A percentile compares a stretch with the other conserved stretches of the same genome.
phyloP scores from a whole-genome alignment of 2,113 vertebrate genomes.

The Callorhinus ursinus region DNA sequence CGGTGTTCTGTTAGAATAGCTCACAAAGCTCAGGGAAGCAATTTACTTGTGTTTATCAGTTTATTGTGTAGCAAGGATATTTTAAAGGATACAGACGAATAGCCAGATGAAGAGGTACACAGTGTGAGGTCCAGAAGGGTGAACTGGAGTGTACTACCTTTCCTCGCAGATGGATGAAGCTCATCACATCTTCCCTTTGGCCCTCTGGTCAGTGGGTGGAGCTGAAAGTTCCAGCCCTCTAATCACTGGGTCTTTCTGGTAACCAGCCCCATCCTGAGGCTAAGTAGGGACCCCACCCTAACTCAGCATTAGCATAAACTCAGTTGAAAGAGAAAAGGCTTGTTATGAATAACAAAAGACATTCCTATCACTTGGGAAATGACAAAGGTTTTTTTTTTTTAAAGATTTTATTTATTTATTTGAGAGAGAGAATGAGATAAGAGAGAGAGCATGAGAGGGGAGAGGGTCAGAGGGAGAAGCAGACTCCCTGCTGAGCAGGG shows the following conservation, averaged over 20 bases:
- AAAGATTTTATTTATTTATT: too few relatives aligned
- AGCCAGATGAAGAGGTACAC: background rate
- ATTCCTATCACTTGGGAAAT: background rate
- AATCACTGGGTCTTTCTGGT: background rate
- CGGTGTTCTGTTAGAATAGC: background rate
- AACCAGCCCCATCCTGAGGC: background rate
- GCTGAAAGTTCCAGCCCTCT: background rate
- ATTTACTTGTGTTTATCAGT: background rate
- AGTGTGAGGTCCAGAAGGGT: background rate
- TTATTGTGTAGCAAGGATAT: background rate
- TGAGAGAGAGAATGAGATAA: too few relatives aligned
- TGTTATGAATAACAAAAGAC: background rate
- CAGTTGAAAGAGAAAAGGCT: background rate
- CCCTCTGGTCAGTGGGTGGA: background rate
- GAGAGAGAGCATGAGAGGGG: too few relatives aligned
- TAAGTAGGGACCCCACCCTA: background rate
- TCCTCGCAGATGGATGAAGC: background rate
- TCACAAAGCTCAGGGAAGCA: background rate
- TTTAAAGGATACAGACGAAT: constrained; percentile 20
- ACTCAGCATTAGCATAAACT: background rate
- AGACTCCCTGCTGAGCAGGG: too few relatives aligned
- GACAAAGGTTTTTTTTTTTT: background rate
- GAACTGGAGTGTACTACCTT: background rate
- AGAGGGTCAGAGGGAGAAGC: too few relatives aligned
- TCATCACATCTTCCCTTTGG: background rate